Conservation (phyloP, 1,140 invertebrate genomes). For the Pectinophora gossypiella region DNA sequence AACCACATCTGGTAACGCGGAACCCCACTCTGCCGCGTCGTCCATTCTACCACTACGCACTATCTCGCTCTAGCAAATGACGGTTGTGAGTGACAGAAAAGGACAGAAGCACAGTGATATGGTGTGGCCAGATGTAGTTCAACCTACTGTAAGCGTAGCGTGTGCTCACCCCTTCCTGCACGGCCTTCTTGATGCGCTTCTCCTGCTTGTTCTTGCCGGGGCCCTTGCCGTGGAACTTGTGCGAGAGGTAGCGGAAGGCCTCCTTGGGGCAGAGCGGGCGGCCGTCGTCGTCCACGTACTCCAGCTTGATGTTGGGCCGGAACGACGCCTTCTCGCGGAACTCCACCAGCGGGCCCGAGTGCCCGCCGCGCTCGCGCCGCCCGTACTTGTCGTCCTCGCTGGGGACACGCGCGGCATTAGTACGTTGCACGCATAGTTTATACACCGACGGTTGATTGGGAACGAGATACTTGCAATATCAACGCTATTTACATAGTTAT, state of each 20-base stretch:
- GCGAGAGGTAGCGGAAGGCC: constrained; percentile 96
- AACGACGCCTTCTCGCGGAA: constrained; percentile 97
- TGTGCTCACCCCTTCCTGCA: constrained; percentile 89
- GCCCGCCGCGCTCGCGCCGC: constrained; percentile 74
- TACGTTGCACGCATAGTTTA: too few species aligned
- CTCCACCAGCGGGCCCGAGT: constrained; percentile 90
- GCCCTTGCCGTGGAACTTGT: constrained; percentile 99
- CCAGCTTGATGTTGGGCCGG: constrained; percentile 96
- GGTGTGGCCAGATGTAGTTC: background rate
- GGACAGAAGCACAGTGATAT: background rate
- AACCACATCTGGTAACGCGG: too few species aligned
- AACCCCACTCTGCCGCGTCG: too few species aligned
- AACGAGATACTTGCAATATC: too few species aligned
- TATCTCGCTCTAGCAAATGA: too few species aligned
- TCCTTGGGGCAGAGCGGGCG: constrained; percentile 93
- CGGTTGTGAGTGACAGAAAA: too few species aligned
- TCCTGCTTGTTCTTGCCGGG: constrained; percentile 99
- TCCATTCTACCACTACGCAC: too few species aligned
- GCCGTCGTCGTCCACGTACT: constrained; percentile 98
- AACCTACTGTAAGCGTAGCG: background rate
- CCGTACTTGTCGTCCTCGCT: constrained; percentile 57
- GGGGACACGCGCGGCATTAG: too few species aligned
- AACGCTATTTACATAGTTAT: too few species aligned
- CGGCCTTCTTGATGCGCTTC: constrained; percentile 95
- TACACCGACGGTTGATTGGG: too few species aligned